Evolutionary conservation across 2,113 vertebrate species (phyloP).

Genomic region (Dipodomys merriami): DNA sequence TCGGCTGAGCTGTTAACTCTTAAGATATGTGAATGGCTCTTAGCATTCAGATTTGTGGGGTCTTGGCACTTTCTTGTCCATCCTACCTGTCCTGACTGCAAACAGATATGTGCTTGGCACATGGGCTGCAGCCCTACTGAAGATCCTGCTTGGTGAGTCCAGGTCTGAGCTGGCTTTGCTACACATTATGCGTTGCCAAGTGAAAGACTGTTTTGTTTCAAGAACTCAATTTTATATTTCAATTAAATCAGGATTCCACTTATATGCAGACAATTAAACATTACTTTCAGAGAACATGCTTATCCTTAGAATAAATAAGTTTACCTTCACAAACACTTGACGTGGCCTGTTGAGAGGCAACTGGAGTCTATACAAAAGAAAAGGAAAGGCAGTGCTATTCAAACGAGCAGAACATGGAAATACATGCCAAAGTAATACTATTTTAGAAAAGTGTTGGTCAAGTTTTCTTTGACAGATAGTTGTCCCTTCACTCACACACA

Average conservation of each 20-base stretch:
- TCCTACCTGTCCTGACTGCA: no score
- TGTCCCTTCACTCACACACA: background rate
- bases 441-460: background rate
- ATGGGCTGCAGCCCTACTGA: no score
- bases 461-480: background rate
- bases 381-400: constrained; percentile 55
- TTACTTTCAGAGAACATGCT: background rate
- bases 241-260: constrained; percentile 3
- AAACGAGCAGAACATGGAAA: constrained; percentile 7
- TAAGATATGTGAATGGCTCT: background rate
- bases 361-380: constrained; percentile 84
- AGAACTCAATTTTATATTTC: constrained; percentile 21
- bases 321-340: constrained; percentile 86
- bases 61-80: no score
- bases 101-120: no score
- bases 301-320: background rate
- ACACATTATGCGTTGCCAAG: background rate
- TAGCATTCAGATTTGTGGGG: background rate
- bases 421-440: constrained; percentile 38
- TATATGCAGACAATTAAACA: constrained; percentile 32
- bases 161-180: no score
- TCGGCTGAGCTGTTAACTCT: background rate
- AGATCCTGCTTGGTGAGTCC: no score
- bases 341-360: constrained; percentile 82
- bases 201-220: background rate